Conservation (phyloP, 1,140 invertebrate genomes). For the Sipha flava region DNA sequence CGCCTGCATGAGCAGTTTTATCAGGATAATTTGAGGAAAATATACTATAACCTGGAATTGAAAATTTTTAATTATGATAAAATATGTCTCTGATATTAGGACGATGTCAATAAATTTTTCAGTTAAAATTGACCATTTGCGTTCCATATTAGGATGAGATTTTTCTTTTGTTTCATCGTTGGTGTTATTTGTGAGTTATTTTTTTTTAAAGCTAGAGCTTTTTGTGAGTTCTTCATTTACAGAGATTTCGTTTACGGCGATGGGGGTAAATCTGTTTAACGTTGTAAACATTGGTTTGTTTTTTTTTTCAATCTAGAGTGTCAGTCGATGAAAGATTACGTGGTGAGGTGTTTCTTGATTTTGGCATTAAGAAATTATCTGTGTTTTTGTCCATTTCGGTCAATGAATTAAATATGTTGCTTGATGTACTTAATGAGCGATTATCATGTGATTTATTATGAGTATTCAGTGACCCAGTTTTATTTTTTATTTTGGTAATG, state of each 20-base stretch:
- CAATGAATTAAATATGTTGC: neutral
- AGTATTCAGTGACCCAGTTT: neutral
- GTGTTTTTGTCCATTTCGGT: neutral
- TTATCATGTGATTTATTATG: neutral
- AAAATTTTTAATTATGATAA: constrained; percentile 34
- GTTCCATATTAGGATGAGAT: constrained; percentile 31
- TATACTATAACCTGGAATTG: neutral
- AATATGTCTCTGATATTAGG: constrained; percentile 35
- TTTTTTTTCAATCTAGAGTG: neutral
- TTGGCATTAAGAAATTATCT: neutral
- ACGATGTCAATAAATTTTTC: constrained; percentile 35
- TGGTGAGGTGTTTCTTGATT: neutral
- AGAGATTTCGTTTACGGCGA: no score
- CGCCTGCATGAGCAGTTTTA: neutral
- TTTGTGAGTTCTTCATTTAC: no score
- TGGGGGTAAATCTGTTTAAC: no score
- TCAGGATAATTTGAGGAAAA: constrained; percentile 7
- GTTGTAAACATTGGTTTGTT: no score
- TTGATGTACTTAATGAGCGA: neutral
- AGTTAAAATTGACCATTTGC: constrained; percentile 36
- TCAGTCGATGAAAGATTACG: neutral
- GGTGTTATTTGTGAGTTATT: no score
- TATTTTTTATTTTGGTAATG: neutral
- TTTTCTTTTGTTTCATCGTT: neutral
- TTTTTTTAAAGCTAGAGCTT: no score